phyloP scores from a whole-genome alignment of 2,888 invertebrate genomes.

The Candidula unifasciata region DNA sequence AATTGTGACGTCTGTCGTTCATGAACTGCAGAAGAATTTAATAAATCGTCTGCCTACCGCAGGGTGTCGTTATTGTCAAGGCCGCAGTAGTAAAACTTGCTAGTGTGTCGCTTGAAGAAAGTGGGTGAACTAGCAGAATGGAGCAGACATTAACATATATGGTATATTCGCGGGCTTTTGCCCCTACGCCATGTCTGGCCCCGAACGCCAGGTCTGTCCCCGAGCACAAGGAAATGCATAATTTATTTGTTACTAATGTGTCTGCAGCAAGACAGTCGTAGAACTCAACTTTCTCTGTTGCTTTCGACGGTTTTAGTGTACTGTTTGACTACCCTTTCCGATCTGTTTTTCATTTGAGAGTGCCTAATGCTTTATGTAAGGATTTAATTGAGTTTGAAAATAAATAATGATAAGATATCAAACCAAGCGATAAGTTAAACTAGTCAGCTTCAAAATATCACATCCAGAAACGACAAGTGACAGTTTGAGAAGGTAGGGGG shows the following conservation, averaged over 20 bases:
- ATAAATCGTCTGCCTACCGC: background rate
- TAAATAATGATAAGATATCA: too few relatives aligned
- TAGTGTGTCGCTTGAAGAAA: conserved; percentile 3
- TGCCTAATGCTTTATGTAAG: too few relatives aligned
- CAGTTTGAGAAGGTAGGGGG: too few relatives aligned
- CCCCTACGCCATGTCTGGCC: background rate
- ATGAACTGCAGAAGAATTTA: too few relatives aligned
- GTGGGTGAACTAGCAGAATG: background rate
- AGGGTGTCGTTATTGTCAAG: conserved; percentile 10
- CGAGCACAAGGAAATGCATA: conserved; percentile 23
- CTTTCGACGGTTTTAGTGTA: too few relatives aligned
- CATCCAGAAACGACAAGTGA: too few relatives aligned
- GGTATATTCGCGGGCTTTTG: background rate
- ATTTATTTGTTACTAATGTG: conserved; percentile 34
- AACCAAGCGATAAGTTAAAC: too few relatives aligned
- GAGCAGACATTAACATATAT: conserved; percentile 36
- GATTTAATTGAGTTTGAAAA: too few relatives aligned
- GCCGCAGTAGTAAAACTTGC: conserved; percentile 4
- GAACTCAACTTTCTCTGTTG: background rate
- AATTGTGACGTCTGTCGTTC: too few relatives aligned
- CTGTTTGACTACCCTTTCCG: too few relatives aligned
- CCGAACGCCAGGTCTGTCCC: background rate
- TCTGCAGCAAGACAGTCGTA: background rate
- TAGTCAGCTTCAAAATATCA: too few relatives aligned
- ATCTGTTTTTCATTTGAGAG: too few relatives aligned